Conservation (phyloP, 2,888 invertebrate genomes). For the Meghimatium bilineatum region DNA sequence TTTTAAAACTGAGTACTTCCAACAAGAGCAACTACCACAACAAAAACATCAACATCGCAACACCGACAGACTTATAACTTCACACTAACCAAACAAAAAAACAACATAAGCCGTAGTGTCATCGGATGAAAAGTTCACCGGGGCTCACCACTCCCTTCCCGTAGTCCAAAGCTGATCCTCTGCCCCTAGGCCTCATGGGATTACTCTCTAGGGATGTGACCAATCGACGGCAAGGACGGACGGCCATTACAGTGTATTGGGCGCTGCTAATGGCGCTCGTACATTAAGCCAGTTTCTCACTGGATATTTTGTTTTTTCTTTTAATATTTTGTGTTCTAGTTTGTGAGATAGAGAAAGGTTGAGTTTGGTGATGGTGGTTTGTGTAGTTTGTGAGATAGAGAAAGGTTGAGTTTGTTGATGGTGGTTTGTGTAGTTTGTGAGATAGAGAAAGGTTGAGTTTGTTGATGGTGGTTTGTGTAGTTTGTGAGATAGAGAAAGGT, state of each 20-base stretch:
- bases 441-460: too few species aligned
- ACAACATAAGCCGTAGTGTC: conserved; percentile 7
- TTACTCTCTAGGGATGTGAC: conserved; percentile 19
- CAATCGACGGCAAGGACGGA: conserved; percentile 32
- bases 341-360: too few species aligned
- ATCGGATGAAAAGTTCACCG: conserved; percentile 11
- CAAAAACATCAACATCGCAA: background rate
- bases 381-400: too few species aligned
- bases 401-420: too few species aligned
- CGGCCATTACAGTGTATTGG: conserved; percentile 42
- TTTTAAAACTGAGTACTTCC: too few species aligned
- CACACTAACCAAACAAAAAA: background rate
- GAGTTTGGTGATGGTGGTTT: too few species aligned
- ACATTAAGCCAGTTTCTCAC: conserved; percentile 25
- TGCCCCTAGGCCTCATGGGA: background rate
- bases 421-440: too few species aligned
- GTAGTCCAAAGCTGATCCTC: background rate
- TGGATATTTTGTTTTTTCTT: background rate
- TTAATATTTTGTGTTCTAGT: too few species aligned
- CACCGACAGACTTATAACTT: background rate
- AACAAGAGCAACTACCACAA: background rate
- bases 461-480: too few species aligned
- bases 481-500: too few species aligned
- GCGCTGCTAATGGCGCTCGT: conserved; percentile 31
- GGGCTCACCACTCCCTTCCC: conserved; percentile 1